Conservation (phyloP, 2,888 invertebrate species). For the Drosophila anomalata region DNA sequence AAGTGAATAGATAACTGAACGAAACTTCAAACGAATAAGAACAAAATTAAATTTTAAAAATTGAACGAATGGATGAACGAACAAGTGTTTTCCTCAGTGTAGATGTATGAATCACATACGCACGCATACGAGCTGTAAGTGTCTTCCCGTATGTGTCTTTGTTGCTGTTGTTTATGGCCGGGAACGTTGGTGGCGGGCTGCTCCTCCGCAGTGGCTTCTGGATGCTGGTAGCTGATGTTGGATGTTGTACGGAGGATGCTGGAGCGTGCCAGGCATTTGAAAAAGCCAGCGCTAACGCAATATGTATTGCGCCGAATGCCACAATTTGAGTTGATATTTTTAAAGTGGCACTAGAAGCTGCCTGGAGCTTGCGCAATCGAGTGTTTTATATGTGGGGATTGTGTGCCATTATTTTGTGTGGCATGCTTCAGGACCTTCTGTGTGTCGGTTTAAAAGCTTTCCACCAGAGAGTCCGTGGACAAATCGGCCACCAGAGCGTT, state of each 20-base stretch:
- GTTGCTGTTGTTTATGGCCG: slow-evolving; percentile 67
- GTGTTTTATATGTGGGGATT: neutral
- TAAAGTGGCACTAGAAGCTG: slow-evolving; percentile 53
- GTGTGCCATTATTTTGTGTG: neutral
- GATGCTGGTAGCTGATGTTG: slow-evolving; percentile 3
- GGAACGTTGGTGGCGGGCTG: slow-evolving; percentile 60
- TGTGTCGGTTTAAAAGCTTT: slow-evolving; percentile 63
- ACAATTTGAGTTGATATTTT: slow-evolving; percentile 75
- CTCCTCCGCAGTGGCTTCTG: slow-evolving; percentile 35
- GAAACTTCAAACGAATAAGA: neutral
- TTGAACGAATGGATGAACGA: neutral
- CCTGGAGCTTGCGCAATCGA: neutral
- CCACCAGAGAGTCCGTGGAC: slow-evolving; percentile 90
- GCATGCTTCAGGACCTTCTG: neutral
- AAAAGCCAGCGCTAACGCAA: slow-evolving; percentile 57
- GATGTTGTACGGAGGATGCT: slow-evolving; percentile 10
- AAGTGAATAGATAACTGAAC: too few relatives aligned
- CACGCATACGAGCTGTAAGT: slow-evolving; percentile 32
- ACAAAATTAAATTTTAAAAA: neutral
- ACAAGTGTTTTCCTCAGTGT: slow-evolving; percentile 2
- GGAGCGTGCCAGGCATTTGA: slow-evolving; percentile 69
- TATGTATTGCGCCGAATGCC: slow-evolving; percentile 64
- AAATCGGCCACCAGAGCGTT: slow-evolving; percentile 90
- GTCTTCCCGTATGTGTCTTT: slow-evolving; percentile 50
- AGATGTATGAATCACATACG: slow-evolving; percentile 25